A percentile compares a stretch with the other conserved stretches of the same genome.
Evolutionary conservation across 2,797 vertebrate genomes (phyloP).

Genomic region (Hippoglossus hippoglossus): DNA sequence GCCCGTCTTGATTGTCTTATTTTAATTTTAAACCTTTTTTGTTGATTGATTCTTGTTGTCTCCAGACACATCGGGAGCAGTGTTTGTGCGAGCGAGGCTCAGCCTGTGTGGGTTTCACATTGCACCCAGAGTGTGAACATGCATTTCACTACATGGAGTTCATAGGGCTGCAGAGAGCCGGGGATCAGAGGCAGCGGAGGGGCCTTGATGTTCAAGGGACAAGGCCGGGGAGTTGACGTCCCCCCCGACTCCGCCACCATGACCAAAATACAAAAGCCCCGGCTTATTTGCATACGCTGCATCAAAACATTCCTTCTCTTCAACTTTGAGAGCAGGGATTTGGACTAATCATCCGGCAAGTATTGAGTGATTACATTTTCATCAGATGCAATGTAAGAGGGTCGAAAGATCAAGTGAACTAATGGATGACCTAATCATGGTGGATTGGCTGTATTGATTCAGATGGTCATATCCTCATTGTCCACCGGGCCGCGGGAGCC

Average conservation of each 20-base stretch:
- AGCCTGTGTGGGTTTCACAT: conserved; percentile 8
- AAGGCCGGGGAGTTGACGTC: conserved; percentile 40
- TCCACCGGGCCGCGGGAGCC: conserved; percentile 60
- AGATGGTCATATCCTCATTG: conserved; percentile 72
- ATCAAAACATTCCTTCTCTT: conserved; percentile 51
- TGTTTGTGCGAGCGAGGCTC: conserved; percentile 6
- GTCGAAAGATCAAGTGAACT: conserved; percentile 78
- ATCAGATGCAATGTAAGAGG: conserved; percentile 69
- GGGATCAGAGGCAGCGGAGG: conserved; percentile 64
- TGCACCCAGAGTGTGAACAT: conserved; percentile 32
- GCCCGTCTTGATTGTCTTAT: conserved; percentile 36
- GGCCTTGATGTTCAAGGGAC: conserved; percentile 76
- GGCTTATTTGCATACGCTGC: conserved; percentile 64
- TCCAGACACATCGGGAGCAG: conserved; percentile 27
- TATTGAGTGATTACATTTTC: conserved; percentile 77
- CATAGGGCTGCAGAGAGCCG: conserved; percentile 36
- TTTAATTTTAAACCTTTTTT: conserved; percentile 35
- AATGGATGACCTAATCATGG: conserved; percentile 81
- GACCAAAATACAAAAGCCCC: conserved; percentile 56
- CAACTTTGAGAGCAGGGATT: conserved; percentile 48
- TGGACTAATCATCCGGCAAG: conserved; percentile 64
- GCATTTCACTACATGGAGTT: conserved; percentile 42
- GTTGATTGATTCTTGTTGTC: conserved; percentile 48
- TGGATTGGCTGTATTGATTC: conserved; percentile 77
- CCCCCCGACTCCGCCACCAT: conserved; percentile 43